Evolutionary conservation across 2,888 invertebrate species (phyloP), one percentile per base, ranked within the genome.

Genomic region (Chymomyza caudatula): DNA sequence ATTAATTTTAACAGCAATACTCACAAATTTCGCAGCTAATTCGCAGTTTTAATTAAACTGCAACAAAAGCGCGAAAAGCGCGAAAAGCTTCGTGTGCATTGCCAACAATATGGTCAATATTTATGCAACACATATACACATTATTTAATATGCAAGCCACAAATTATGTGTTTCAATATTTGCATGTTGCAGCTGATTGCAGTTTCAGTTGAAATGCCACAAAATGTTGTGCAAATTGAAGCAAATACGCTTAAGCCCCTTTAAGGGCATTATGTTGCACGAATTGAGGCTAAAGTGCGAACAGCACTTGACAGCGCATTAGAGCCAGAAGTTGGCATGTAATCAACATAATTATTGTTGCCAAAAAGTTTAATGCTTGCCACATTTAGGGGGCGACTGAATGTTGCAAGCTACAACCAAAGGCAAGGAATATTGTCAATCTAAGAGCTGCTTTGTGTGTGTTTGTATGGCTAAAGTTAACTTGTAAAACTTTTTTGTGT

Each of bases 311-410:
- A 15, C 47, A 47, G 47, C 15, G 47, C 47, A 47, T 47, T 47
- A 17, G 17, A 47, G 47, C 47, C 19, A 19, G 19, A 51, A 51
- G 51, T 62, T 63, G 61, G 66, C 43, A 62, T 62, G 65, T 73
- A 77, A 71, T 69, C 70, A 74, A 65, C 69, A 72, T 65, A 69
- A 76, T 67, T 73, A 71, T 71, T 65, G 69, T 67, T 71, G 60
- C 56, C 57, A 29, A 69, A 71, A 77, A 70, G 65, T 74, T 74
- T 44, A 22, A n/a, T 17, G 60, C 22, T 20, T n/a, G 22, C 20
- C 44, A 47, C 20, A 47, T 4, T 47, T 3, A 47, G 47, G 47
- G 15, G 29, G 8, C 25, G 3, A 11, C 11, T 37, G 11, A 11
- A 37, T 13, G 29, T 37, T 37, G 29, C 29, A 37, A 37, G 29